Base-by-base conservation (phyloP, 2,888 invertebrate genomes). In the Parthenolecanium corni region DNA sequence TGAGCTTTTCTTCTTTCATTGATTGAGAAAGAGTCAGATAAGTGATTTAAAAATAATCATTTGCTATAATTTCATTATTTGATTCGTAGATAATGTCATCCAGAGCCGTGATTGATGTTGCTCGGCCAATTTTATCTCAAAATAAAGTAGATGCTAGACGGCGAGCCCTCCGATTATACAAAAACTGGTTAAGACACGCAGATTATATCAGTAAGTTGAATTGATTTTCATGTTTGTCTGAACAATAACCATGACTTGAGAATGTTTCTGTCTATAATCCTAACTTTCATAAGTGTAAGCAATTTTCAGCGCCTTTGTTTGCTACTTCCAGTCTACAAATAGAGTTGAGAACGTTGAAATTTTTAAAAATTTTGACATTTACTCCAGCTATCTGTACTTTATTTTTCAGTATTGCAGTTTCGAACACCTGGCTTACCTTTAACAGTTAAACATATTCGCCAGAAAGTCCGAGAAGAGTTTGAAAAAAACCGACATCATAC, bases 111-210 rank as follows among this genome's bases (percentile, higher is more conserved):
- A 23, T 23, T 2, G 49, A 49, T 3, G 14, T 57, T 4, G 38
- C 47, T 49, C 58, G 84, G 72, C 94, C 95, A 31, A 79, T 96
- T 70, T 78, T 95, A 67, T 95, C 95, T 1, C 70, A 84, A 58
- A 84, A 84, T 72, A 77, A 76, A 47, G 77, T 75, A 3, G 93
- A 95, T 73, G 92, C 94, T 1, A 82, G 82, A 69, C 80, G 80
- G 71, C 81, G 93, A 73, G 94, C 89, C 1, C 72, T 94, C 9
- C 88, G 83, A 74, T 78, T 96, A 63, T 96, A 95, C 75, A 91
- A 87, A 77, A 86, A 92, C 64, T 96, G 95, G 93, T 90, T 87
- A 75, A 84, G 94, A 67, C 90, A 93, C 75, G 79, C 93, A 66
- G 94, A 94, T 6, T 85, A 84, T 73, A 80, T 93, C 71, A 83